Evolutionary conservation across 2,113 vertebrate species (phyloP).

Genomic region (Carassius auratus): DNA sequence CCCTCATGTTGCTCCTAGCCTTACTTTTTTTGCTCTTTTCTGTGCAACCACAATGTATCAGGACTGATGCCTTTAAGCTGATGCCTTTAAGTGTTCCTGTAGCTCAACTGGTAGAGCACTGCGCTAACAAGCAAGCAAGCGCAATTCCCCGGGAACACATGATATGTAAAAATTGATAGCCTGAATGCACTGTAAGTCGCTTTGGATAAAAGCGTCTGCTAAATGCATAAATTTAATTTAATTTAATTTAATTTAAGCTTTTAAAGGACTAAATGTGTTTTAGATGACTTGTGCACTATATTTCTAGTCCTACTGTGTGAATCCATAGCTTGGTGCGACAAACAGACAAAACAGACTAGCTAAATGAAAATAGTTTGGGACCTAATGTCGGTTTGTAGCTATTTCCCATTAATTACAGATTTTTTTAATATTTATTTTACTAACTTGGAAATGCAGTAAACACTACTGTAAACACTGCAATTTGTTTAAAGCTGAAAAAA

Average conservation of each 20-base stretch:
- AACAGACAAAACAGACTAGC: not conserved
- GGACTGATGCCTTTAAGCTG: not conserved
- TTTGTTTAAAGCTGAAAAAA: not conserved
- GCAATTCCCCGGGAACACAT: too few relatives aligned
- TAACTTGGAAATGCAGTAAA: not conserved
- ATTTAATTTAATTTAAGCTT: not conserved
- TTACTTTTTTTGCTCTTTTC: not conserved
- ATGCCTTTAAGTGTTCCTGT: too few relatives aligned
- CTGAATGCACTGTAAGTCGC: too few relatives aligned
- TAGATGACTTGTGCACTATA: not conserved
- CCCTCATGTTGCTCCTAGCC: not conserved
- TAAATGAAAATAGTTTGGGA: not conserved
- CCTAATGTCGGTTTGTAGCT: not conserved
- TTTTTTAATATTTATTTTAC: not conserved
- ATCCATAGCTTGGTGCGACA: not conserved
- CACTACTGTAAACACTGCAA: not conserved
- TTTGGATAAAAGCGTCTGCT: too few relatives aligned
- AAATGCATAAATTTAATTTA: too few relatives aligned
- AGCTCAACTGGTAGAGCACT: too few relatives aligned
- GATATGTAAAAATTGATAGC: too few relatives aligned
- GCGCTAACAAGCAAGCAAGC: too few relatives aligned
- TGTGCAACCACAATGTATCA: not conserved
- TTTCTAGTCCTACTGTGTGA: not conserved
- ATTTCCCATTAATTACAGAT: not conserved
- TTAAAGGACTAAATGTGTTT: not conserved